These are phyloP conservation scores for Tipula confusa DNA, from an alignment of 2,888 invertebrate genomes.

Conservation along the genomic window DNA sequence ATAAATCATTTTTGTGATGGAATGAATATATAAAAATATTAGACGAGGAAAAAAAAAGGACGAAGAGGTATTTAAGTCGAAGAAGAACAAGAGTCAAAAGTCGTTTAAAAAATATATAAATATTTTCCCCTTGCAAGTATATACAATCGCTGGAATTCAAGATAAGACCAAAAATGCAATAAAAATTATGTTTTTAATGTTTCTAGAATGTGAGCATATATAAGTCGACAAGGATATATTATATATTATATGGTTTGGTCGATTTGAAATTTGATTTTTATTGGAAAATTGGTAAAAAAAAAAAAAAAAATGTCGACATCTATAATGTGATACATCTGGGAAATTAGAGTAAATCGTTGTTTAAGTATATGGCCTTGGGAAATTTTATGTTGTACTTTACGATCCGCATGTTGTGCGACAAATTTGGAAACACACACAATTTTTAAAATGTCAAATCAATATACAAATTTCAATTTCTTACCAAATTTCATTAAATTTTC, in stretches of 20 bases:
- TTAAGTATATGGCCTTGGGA: neutral
- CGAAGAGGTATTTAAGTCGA: neutral
- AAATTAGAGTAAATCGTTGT: neutral
- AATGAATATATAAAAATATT: neutral
- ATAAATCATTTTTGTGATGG: slow-evolving; percentile 3
- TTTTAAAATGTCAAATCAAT: neutral
- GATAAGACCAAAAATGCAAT: slow-evolving; percentile 3
- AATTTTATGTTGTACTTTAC: neutral
- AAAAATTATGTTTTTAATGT: neutral
- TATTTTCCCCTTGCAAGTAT: neutral
- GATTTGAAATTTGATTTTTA: slow-evolving; percentile 12
- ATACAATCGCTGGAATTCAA: neutral
- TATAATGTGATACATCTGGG: slow-evolving; percentile 25
- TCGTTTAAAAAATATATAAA: neutral
- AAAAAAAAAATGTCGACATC: neutral
- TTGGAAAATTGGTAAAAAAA: neutral
- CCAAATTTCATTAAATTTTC: slow-evolving; percentile 12
- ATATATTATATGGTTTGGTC: neutral
- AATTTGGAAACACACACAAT: neutral
- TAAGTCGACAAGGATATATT: neutral
- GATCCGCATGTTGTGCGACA: neutral
- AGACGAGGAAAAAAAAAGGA: neutral
- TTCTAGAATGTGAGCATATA: neutral
- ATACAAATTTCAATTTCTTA: neutral
- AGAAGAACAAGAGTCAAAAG: neutral